Evolutionary conservation across 2,113 vertebrate genomes (phyloP).

Genomic region (Hemiprocne comata): DNA sequence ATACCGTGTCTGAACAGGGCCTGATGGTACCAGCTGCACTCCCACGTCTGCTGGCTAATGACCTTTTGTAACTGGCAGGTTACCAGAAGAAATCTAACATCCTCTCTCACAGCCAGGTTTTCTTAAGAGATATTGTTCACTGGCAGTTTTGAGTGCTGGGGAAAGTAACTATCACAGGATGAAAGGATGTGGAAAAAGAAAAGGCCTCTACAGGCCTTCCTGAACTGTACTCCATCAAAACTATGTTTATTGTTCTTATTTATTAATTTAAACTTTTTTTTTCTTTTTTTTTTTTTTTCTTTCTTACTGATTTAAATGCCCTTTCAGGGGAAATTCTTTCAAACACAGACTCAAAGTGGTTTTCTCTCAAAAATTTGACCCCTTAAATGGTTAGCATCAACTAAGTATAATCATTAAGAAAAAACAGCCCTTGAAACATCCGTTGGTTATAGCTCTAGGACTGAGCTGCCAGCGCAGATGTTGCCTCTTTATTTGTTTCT

Average conservation of each 20-base stretch:
- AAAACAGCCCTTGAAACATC: neutral
- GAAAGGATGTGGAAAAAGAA: accelerated
- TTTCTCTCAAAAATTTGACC: neutral
- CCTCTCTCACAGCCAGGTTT: neutral
- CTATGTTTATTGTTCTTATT: neutral
- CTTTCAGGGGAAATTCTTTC: neutral
- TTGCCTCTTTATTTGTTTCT: neutral
- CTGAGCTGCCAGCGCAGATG: neutral
- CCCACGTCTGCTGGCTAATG: neutral
- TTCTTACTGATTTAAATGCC: neutral
- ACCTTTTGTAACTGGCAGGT: neutral
- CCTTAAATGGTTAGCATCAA: neutral
- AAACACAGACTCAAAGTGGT: accelerated
- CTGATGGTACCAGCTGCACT: neutral
- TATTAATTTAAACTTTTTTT: neutral
- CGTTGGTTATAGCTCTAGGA: accelerated
- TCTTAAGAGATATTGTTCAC: neutral
- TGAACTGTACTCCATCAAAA: neutral
- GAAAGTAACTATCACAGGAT: neutral
- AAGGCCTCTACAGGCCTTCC: neutral
- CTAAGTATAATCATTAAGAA: neutral
- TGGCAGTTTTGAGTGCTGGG: neutral
- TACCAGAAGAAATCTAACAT: neutral
- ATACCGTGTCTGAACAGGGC: neutral
- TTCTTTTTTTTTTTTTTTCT: neutral